A percentile compares a stretch with the other conserved stretches of the same genome.
Evolutionary conservation across 2,888 invertebrate species (phyloP).

Genomic region (Acanthosepion lycidas): DNA sequence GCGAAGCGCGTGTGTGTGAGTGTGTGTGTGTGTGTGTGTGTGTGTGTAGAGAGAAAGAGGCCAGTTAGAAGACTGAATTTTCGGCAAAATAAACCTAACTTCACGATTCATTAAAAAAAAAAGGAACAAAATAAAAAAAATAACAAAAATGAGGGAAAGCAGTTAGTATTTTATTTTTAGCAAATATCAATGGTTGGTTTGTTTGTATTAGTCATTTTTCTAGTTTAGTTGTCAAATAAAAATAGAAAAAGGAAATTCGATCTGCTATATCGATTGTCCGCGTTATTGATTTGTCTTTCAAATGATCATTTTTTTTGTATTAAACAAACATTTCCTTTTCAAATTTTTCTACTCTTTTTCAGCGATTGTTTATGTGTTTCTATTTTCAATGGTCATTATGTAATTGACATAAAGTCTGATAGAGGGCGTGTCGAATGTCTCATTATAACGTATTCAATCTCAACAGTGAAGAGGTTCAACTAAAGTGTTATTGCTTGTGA

Average conservation of each 20-base stretch:
- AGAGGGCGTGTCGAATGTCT: too few relatives aligned
- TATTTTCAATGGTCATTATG: background rate
- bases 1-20: background rate
- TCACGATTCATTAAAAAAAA: background rate
- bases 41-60: background rate
- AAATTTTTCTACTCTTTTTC: background rate
- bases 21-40: background rate
- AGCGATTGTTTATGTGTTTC: background rate
- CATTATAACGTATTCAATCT: too few relatives aligned
- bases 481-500: too few relatives aligned
- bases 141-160: background rate
- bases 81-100: background rate
- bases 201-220: background rate
- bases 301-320: background rate
- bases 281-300: background rate
- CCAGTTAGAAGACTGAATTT: background rate
- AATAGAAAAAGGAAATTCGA: background rate
- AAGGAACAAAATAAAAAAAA: background rate
- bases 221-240: background rate
- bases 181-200: background rate
- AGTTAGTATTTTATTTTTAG: background rate
- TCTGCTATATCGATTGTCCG: background rate
- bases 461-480: too few relatives aligned
- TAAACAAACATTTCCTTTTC: background rate
- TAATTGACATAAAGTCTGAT: background rate